A percentile compares a stretch with the other conserved stretches of the same genome.
Evolutionary conservation across 2,797 vertebrate species (phyloP).

Genomic region (Picus viridis): DNA sequence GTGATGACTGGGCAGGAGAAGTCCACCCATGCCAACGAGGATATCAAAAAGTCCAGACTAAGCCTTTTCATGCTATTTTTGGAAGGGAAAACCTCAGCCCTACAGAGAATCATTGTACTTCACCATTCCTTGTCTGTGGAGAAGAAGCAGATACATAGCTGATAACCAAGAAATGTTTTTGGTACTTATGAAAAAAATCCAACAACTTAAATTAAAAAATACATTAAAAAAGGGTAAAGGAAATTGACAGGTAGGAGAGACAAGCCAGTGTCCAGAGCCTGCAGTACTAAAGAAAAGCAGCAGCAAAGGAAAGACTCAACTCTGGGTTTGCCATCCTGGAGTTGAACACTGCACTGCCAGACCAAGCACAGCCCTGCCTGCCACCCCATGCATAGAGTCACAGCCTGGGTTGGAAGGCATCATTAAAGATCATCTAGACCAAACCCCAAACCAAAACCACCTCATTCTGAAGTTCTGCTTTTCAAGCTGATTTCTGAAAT

Average conservation of each 20-base stretch:
- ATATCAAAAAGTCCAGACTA: not conserved
- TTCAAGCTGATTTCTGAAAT: not conserved
- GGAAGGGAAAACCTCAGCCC: not conserved
- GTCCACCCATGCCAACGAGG: not conserved
- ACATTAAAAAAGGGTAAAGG: not conserved
- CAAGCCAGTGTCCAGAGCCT: not conserved
- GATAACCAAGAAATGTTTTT: not conserved
- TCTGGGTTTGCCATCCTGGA: not conserved
- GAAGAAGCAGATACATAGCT: not conserved
- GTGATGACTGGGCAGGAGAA: not conserved
- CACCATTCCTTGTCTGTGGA: not conserved
- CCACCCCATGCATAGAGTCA: not conserved
- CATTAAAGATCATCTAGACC: not conserved
- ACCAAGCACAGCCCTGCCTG: not conserved
- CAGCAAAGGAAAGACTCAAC: not conserved
- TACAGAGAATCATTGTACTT: not conserved
- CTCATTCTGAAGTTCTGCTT: not conserved
- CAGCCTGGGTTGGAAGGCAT: not conserved
- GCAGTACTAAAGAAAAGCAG: not conserved
- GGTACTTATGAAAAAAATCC: not conserved
- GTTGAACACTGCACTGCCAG: rapidly evolving
- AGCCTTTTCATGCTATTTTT: not conserved
- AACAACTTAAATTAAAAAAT: not conserved
- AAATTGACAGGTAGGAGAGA: not conserved
- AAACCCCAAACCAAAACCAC: rapidly evolving